Conservation (phyloP, 1,140 invertebrate genomes). For the Cherax destructor region DNA sequence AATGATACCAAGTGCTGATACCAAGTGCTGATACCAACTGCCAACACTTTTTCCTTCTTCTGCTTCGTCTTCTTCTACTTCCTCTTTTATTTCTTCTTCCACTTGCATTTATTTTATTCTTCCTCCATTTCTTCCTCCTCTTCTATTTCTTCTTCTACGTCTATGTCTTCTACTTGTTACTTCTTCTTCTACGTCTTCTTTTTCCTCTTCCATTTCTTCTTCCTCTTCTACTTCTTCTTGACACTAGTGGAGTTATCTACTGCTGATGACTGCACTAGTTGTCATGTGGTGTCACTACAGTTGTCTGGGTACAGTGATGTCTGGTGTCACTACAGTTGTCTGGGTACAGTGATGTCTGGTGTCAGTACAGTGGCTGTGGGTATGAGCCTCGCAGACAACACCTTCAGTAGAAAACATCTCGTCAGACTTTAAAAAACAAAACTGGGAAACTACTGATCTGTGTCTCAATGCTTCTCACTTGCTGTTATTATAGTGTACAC, state of each 20-base stretch:
- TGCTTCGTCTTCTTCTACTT: too few species aligned
- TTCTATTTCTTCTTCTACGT: slow-evolving; percentile 7
- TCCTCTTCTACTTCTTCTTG: slow-evolving; percentile 19
- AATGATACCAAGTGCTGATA: too few species aligned
- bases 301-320: too few species aligned
- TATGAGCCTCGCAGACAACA: too few species aligned
- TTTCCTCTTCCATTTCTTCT: slow-evolving; percentile 21
- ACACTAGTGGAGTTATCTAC: neutral
- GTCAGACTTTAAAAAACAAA: neutral
- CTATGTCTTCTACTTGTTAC: slow-evolving; percentile 25
- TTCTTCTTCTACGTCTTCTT: neutral
- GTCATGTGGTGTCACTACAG: neutral
- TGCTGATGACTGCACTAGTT: neutral
- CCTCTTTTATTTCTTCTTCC: too few species aligned
- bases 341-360: neutral
- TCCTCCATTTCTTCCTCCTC: too few species aligned
- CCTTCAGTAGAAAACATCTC: neutral
- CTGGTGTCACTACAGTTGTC: neutral
- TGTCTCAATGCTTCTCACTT: neutral
- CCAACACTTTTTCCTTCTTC: too few species aligned
- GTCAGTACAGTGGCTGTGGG: too few species aligned
- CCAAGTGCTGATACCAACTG: too few species aligned
- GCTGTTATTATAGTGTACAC: neutral
- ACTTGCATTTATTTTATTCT: too few species aligned
- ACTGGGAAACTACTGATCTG: neutral